Base-by-base conservation (phyloP, 2,113 vertebrate species). In the Sapajus apella region DNA sequence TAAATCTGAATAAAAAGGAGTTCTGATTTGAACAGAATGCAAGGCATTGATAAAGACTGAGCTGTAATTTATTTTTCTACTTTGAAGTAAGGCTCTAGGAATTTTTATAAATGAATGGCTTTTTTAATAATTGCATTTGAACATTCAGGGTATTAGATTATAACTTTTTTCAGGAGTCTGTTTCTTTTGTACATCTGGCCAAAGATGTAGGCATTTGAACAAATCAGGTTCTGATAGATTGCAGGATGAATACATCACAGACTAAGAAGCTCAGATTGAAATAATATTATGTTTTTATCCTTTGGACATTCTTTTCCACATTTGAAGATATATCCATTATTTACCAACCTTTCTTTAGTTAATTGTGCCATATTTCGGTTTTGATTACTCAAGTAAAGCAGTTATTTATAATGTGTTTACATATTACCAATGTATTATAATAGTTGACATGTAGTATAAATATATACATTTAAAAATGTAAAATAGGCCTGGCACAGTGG, bases 11-110 rank as follows among this genome's bases (percentile, higher is more conserved):
- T 77, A 50, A 93, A 93, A 92, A 86, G 35, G 75, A 79, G 25
- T 79, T 93, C 61, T 43, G 10, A 66, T 91, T 80, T 88, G 43
- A 89, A 30, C 14, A 93, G 66, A 82, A 87, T 52, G 35, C 25
- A 45, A 32, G 40, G 47, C 21, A 85, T 32, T 61, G 25, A 32
- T 73, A 87, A 88, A 95, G 35, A 70, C 35, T 84, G 56, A 52
- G 43, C 18, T 75, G 0, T 47, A 10, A 93, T 91, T 88, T 73
- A 85, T 14, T 90, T 35, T 55, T 0, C 88, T 55, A 32, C 81
- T 97, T 58, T 91, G 90, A 94, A 94, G 76, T 96, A 58, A 58
- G 55, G 85, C n/a, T 32, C 20, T 68, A 35, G 40, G 61, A 93
- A 55, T 86, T 17, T 86, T 80, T 55, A 21, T 23, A 80, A 80